Conservation (phyloP, 1,140 invertebrate species). For the Prorops nasuta region DNA sequence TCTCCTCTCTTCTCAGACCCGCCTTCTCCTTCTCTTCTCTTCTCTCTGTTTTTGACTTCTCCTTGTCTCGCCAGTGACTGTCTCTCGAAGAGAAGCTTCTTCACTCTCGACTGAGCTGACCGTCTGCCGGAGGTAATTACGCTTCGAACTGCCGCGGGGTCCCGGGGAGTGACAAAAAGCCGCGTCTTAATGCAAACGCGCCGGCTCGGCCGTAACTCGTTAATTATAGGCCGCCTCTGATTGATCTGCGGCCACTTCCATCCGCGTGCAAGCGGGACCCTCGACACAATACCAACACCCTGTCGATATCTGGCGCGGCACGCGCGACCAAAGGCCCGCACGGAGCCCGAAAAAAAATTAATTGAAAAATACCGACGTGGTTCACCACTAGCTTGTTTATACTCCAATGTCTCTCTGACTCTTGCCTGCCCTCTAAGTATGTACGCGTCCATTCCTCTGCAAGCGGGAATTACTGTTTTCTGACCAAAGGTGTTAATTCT, state of each 20-base stretch:
- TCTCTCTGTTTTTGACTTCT: background rate
- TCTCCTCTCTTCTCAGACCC: no score
- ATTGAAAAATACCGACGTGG: slow-evolving; percentile 48
- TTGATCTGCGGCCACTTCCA: slow-evolving; percentile 49
- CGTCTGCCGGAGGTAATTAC: slow-evolving; percentile 49
- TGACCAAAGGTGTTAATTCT: no score
- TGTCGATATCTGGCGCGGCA: slow-evolving; percentile 45
- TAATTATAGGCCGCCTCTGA: slow-evolving; percentile 56
- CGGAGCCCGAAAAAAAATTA: slow-evolving; percentile 41
- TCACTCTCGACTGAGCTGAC: no score
- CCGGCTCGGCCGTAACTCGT: slow-evolving; percentile 47
- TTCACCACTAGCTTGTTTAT: no score
- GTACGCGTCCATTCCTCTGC: no score
- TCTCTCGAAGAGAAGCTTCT: no score
- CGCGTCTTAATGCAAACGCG: slow-evolving; percentile 53
- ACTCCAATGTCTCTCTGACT: no score
- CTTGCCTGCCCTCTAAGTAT: no score
- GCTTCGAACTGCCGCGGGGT: slow-evolving; percentile 14
- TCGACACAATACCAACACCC: slow-evolving; percentile 31
- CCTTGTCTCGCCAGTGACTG: background rate
- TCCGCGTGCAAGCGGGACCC: slow-evolving; percentile 11
- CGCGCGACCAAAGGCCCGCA: slow-evolving; percentile 28
- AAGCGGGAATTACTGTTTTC: no score
- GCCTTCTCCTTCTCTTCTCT: no score
- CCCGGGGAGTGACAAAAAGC: slow-evolving; percentile 51